Base-by-base conservation (phyloP, 2,888 invertebrate species). In the Melieria crassipennis region DNA sequence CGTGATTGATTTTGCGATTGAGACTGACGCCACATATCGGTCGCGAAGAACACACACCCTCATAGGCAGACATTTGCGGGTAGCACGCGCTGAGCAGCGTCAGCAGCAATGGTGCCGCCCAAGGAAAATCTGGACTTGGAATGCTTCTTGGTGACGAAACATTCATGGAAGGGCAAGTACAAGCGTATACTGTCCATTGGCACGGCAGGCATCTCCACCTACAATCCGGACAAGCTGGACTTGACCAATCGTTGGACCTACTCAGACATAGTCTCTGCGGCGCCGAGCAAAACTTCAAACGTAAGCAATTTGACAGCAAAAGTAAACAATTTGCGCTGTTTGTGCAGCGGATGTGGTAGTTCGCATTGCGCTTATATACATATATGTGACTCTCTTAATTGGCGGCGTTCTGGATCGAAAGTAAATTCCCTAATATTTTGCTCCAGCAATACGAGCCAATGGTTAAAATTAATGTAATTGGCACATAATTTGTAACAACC, bases 141-240 rank as follows among this genome's bases (percentile, higher is more conserved):
- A 78, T 98, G 98, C 85, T 99, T 96, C 88, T 92, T 96, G 84
- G 97, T 98, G 84, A 97, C 95, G 50, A 99, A 99, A 88, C 97
- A 98, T 87, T 97, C 95, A 45, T 99, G 99, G 99, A 98, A 97
- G 87, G 99, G 99, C 86, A 98, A 96, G 93, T 99, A 99, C 88
- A 98, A 97, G 87, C 90, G 99, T 80, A 95, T 99, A 82, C 96
- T 99, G 86, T 97, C 99, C 7, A 92, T 99, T 82, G 99, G 99
- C 69, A 94, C 96, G 56, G 91, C 92, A 84, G 98, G 98, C 48
- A 94, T 99, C 79, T 96, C 98, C 62, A 99, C 99, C 1, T 99
- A 99, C 88, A 98, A 98, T 88, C 98, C 96, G n/a, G 91, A 89
- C 75, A 93, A 91, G 78, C 88, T 95, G 80, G 96, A 96, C 84